Base-by-base conservation (phyloP, 1,140 invertebrate genomes). In the Neomicropteryx cornuta region DNA sequence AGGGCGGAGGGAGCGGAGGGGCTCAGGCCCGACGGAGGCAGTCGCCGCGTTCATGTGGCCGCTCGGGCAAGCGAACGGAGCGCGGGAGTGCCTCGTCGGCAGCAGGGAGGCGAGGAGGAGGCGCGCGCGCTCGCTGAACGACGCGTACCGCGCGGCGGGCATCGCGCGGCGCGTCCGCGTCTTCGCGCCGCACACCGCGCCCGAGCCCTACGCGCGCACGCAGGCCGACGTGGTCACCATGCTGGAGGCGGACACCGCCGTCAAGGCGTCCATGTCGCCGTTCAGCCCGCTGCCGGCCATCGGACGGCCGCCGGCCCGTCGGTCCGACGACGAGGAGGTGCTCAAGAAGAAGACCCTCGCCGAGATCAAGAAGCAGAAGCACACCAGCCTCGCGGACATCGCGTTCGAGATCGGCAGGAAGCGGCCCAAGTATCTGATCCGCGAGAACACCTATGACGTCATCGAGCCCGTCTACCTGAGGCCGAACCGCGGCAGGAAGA, bases 261-360 rank as follows among this genome's bases (percentile, higher is more conserved):
- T 61, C 11, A 67, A 64, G 47, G 50, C 60, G 8, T 51, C 46
- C 10, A 41, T 66, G 0, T 62, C 63, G 0, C 63, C 62, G 5
- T 68, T 66, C 46, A 56, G 58, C 28, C 66, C 66, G 1, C 49
- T 68, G 3, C 66, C 66, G 2, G 62, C 62, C 1, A 68, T 68
- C 14, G 60, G 63, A 18, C 56, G 63, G 43, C 60, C 52, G 27
- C 23, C 39, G 6, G 17, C 40, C 20, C 49, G 53, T 14, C 45
- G 34, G 28, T 16, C 22, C n/a, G 21, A 28, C 14, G 20, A 43
- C 5, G 21, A 43, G 17, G 30, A 37, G 33, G 10, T 37, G 33
- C n/a, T 40, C 45, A 11, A 27, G 11, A 30, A 56, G n/a, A 59
- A 62, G 39, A 36, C 58, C 3, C 56, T 55, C 6, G 56, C 59